Conservation (phyloP, 1,140 invertebrate species). For the Leptonema lineaticorne region DNA sequence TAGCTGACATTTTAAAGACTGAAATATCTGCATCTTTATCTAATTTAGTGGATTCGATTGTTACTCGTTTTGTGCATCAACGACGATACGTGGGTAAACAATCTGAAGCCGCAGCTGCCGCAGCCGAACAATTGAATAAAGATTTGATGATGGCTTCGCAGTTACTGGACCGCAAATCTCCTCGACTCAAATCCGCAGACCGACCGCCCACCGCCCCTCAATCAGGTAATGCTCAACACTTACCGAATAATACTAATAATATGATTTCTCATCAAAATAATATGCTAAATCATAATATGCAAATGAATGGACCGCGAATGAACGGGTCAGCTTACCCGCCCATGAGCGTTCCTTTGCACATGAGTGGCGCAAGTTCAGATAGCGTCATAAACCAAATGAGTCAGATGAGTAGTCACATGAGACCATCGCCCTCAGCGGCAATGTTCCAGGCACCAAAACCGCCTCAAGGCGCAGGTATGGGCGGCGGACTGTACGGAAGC, state of each 20-base stretch:
- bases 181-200: constrained; percentile 76
- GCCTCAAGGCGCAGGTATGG: constrained; percentile 66
- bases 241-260: constrained; percentile 44
- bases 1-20: constrained; percentile 85
- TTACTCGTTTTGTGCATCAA: constrained; percentile 82
- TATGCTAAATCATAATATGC: constrained; percentile 47
- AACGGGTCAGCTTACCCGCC: constrained; percentile 56
- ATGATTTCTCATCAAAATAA: constrained; percentile 36
- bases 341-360: constrained; percentile 62
- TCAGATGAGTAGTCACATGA: constrained; percentile 69
- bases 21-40: constrained; percentile 84
- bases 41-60: constrained; percentile 85
- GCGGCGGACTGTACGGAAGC: constrained; percentile 62
- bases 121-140: constrained; percentile 79
- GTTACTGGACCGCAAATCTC: constrained; percentile 79
- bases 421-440: constrained; percentile 64
- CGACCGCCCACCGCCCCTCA: constrained; percentile 59
- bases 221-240: constrained; percentile 59
- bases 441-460: constrained; percentile 80
- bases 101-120: constrained; percentile 69
- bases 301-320: constrained; percentile 56
- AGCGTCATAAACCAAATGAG: constrained; percentile 60
- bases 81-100: constrained; percentile 73
- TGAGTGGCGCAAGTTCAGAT: constrained; percentile 51
- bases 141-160: constrained; percentile 76